Evolutionary conservation across 2,113 vertebrate species (phyloP).

Genomic region (Rhabdomys dilectus): DNA sequence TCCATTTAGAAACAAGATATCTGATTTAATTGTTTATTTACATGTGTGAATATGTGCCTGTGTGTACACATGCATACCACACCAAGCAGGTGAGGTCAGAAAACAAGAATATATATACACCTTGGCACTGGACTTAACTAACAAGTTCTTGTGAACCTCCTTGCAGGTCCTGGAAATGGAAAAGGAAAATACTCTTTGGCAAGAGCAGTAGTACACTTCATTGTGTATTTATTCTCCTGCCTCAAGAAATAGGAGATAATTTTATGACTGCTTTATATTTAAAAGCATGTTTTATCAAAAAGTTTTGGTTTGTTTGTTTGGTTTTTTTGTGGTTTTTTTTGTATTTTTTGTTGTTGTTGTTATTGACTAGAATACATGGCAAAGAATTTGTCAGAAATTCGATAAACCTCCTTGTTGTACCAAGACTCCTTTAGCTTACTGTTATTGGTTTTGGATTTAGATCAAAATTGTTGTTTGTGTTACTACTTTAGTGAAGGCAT

Average conservation of each 20-base stretch:
- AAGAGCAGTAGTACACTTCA: too few relatives aligned
- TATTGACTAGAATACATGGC: not conserved
- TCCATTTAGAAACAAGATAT: conserved; percentile 76
- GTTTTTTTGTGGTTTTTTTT: too few relatives aligned
- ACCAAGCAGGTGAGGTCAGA: not conserved
- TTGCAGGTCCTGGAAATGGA: not conserved
- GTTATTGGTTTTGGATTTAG: not conserved
- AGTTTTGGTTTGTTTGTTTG: not conserved
- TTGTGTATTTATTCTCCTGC: not conserved
- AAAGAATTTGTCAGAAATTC: not conserved
- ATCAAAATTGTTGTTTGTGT: not conserved
- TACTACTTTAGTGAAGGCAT: not conserved
- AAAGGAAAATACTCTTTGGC: not conserved
- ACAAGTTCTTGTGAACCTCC: not conserved
- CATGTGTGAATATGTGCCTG: too few relatives aligned
- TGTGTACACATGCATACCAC: not conserved
- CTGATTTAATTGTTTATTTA: not conserved
- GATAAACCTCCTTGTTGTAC: not conserved
- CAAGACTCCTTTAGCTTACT: not conserved
- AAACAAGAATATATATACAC: too few relatives aligned
- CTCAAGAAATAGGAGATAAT: conserved; percentile 55
- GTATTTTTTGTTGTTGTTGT: too few relatives aligned
- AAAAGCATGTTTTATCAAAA: not conserved
- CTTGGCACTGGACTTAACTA: too few relatives aligned
- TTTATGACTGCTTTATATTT: conserved; percentile 65